phyloP scores from a whole-genome alignment of 2,113 vertebrate genomes.

The Sarotherodon lohbergeri region DNA sequence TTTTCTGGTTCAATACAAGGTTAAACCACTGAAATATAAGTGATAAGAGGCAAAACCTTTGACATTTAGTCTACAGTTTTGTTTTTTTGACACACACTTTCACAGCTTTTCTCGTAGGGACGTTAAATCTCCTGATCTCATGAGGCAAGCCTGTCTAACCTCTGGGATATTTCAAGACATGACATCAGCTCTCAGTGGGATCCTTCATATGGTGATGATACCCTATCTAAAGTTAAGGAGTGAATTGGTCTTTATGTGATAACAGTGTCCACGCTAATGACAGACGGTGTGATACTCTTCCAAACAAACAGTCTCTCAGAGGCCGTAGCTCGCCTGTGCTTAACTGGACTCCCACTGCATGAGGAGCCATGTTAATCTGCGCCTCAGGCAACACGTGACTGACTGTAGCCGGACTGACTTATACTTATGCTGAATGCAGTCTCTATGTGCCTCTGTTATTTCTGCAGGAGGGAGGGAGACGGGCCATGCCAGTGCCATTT shows the following conservation, averaged over 20 bases:
- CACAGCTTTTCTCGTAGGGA: not conserved
- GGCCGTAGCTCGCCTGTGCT: conserved; percentile 12
- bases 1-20: not conserved
- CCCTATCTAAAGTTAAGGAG: not conserved
- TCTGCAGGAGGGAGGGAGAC: conserved; percentile 54
- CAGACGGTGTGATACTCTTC: not conserved
- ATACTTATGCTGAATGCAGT: conserved; percentile 46
- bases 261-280: conserved; percentile 4
- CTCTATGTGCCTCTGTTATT: conserved; percentile 62
- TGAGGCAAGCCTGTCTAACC: not conserved
- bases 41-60: not conserved
- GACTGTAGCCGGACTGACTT: conserved; percentile 24
- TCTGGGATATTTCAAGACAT: conserved; percentile 14
- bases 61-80: not conserved
- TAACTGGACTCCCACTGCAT: conserved; percentile 14
- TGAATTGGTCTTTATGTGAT: not conserved
- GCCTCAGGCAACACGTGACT: conserved; percentile 29
- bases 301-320: conserved; percentile 26
- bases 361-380: conserved; percentile 30
- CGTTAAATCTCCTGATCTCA: not conserved
- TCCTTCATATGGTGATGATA: not conserved
- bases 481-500: conserved; percentile 31
- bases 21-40: not conserved
- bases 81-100: accelerated
- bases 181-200: not conserved